Conservation (phyloP, 2,113 vertebrate species). For the Tinamus guttatus region DNA sequence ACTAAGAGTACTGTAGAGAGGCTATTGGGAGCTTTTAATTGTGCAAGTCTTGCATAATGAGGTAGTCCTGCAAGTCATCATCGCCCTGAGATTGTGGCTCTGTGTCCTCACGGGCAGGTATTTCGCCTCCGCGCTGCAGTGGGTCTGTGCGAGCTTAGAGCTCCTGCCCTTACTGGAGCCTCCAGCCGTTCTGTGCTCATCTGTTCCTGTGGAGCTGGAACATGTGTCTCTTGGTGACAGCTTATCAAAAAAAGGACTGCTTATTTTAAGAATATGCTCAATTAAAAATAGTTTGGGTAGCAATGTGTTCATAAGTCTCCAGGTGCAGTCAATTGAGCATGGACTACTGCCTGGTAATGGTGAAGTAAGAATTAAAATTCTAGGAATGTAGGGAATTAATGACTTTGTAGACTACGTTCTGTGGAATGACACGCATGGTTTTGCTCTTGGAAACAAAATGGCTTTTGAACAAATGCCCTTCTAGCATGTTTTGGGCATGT, state of each 20-base stretch:
- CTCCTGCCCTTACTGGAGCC: neutral
- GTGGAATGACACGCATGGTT: neutral
- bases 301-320: neutral
- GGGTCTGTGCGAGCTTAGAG: neutral
- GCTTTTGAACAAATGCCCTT: neutral
- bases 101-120: neutral
- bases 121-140: neutral
- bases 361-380: neutral
- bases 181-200: neutral
- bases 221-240: neutral
- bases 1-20: neutral
- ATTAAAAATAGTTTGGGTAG: neutral
- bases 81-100: neutral
- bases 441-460: neutral
- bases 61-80: neutral
- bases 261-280: neutral
- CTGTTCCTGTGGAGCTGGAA: neutral
- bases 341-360: neutral
- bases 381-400: neutral
- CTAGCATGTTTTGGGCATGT: neutral
- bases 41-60: neutral
- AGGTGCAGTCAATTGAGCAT: rapidly evolving
- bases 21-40: neutral
- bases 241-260: neutral
- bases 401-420: neutral